Percentiles rank a stretch among this genome's conserved stretches.
phyloP scores from a whole-genome alignment of 2,113 vertebrate species.

The Vulpes ferrilata region DNA sequence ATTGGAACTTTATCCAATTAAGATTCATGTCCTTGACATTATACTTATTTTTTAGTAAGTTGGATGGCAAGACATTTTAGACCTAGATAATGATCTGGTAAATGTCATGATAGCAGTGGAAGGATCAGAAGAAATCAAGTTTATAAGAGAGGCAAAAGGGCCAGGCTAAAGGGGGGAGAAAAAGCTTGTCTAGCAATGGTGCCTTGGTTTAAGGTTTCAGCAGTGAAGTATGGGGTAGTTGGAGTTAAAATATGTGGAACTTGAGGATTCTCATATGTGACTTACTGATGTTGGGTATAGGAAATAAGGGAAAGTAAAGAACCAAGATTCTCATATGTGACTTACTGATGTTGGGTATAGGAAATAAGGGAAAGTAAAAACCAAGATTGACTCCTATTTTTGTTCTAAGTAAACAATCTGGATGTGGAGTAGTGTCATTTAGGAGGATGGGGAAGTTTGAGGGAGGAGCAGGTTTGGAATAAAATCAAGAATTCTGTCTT shows the following conservation, averaged over 20 bases:
- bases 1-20: background rate
- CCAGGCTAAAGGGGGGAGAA: background rate
- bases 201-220: background rate
- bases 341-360: slow-evolving; percentile 3
- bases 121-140: background rate
- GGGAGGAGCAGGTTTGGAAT: background rate
- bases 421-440: background rate
- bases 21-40: background rate
- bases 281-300: slow-evolving; percentile 3
- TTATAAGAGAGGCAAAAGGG: background rate
- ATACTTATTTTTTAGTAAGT: background rate
- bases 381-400: background rate
- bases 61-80: background rate
- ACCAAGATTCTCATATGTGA: background rate
- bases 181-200: background rate
- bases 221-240: background rate
- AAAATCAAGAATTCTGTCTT: background rate
- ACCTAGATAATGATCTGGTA: background rate
- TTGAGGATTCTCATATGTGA: background rate
- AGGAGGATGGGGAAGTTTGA: background rate
- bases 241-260: background rate
- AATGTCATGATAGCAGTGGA: background rate
- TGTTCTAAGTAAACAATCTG: background rate
- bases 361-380: background rate
- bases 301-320: background rate